A percentile compares a stretch with the other conserved stretches of the same genome.
phyloP scores from a whole-genome alignment of 2,113 vertebrate genomes.

The Nibea coibor region DNA sequence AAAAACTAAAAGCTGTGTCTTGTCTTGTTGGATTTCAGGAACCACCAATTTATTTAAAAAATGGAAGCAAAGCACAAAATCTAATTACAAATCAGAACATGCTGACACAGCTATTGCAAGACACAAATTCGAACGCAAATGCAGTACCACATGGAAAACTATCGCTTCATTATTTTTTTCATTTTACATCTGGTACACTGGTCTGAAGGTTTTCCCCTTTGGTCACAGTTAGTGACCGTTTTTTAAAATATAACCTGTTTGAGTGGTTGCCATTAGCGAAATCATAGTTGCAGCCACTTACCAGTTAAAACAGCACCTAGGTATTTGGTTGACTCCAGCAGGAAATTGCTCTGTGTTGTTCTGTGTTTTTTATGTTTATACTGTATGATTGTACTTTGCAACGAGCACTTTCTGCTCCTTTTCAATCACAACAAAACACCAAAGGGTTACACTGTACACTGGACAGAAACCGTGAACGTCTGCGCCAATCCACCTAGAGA shows the following conservation, averaged over 20 bases:
- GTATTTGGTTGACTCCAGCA: constrained; percentile 53
- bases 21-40: too few relatives aligned
- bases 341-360: constrained; percentile 60
- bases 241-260: constrained; percentile 12
- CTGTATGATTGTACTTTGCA: not conserved
- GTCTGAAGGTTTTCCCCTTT: constrained; percentile 6
- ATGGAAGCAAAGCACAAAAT: too few relatives aligned
- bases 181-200: constrained; percentile 9
- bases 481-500: too few relatives aligned
- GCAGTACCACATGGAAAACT: too few relatives aligned
- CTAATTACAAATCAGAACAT: too few relatives aligned
- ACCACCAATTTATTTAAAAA: too few relatives aligned
- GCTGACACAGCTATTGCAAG: too few relatives aligned
- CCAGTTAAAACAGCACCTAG: constrained; percentile 41
- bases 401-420: not conserved
- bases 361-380: constrained; percentile 41
- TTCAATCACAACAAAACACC: too few relatives aligned
- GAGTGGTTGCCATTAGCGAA: constrained; percentile 49
- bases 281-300: constrained; percentile 57
- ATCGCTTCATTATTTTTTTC: not conserved
- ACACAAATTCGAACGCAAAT: too few relatives aligned
- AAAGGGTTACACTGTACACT: too few relatives aligned
- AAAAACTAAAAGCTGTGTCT: too few relatives aligned
- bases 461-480: too few relatives aligned
- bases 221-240: not conserved